phyloP scores from a whole-genome alignment of 2,113 vertebrate genomes.

The Ceyx margarethae region DNA sequence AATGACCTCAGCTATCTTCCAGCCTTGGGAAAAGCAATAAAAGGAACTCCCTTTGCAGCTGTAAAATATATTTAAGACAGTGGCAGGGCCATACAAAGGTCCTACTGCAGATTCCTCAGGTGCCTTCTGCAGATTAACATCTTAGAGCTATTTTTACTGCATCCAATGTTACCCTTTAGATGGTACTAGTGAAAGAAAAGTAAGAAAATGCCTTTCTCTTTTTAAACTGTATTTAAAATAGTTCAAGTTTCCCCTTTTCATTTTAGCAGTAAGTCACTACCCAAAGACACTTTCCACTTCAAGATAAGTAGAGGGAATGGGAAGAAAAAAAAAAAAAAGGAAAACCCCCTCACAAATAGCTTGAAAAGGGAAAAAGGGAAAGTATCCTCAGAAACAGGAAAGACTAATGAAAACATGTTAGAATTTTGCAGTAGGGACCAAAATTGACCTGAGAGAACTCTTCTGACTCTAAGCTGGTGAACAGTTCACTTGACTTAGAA shows the following conservation, averaged over 20 bases:
- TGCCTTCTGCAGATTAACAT: background rate
- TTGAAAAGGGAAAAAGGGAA: background rate
- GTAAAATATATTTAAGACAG: background rate
- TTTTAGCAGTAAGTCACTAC: background rate
- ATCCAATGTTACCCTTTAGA: background rate
- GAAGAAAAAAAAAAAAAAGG: no score
- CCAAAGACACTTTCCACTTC: background rate
- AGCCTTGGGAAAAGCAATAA: background rate
- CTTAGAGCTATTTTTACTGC: background rate
- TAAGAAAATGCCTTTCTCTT: background rate
- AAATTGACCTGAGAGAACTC: background rate
- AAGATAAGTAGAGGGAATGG: background rate
- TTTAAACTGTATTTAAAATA: background rate
- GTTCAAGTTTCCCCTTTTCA: background rate
- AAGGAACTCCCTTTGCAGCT: background rate
- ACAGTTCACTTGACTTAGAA: slow-evolving; percentile 23
- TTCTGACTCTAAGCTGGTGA: background rate
- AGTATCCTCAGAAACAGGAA: background rate
- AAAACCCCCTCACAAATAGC: background rate
- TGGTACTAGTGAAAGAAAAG: background rate
- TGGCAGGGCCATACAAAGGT: background rate
- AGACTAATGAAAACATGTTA: background rate
- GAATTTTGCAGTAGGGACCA: background rate
- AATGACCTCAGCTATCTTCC: background rate
- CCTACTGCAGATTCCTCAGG: background rate